Conservation (phyloP, 1,140 invertebrate genomes). For the Atta cephalotes region DNA sequence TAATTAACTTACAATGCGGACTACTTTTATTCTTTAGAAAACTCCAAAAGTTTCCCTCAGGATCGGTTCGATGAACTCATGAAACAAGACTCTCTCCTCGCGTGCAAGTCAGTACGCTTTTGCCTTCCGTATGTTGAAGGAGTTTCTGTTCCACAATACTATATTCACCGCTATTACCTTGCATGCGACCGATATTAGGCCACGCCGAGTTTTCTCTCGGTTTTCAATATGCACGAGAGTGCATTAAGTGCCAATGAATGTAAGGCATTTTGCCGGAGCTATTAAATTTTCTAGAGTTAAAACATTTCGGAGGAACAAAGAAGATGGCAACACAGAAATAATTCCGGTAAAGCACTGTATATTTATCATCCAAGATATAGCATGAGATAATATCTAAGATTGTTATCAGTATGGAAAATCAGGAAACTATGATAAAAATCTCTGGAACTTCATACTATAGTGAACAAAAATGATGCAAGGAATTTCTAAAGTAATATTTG, state of each 20-base stretch:
- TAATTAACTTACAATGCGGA: conserved; percentile 2
- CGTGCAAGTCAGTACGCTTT: conserved; percentile 28
- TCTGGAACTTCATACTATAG: neutral
- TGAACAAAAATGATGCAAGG: neutral
- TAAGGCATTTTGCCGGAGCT: conserved; percentile 15
- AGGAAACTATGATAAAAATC: conserved; percentile 39
- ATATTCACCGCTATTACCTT: conserved; percentile 21
- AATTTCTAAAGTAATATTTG: conserved; percentile 47
- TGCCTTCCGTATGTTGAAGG: neutral
- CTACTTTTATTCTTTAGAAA: neutral
- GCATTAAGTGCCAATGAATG: conserved; percentile 41
- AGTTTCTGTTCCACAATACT: conserved; percentile 15
- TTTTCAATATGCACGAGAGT: conserved; percentile 61
- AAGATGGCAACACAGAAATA: neutral
- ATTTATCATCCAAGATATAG: neutral
- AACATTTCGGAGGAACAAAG: conserved; percentile 1
- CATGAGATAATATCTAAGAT: conserved; percentile 40
- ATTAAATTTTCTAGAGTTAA: conserved; percentile 1
- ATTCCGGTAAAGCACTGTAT: conserved; percentile 28
- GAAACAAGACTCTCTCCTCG: conserved; percentile 29
- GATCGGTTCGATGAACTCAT: conserved; percentile 13
- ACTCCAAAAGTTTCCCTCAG: neutral
- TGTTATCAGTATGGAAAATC: conserved; percentile 32
- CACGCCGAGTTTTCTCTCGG: conserved; percentile 9
- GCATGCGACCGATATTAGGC: conserved; percentile 61